Conservation (phyloP, 2,797 vertebrate genomes). For the Clarias laeviceps region DNA sequence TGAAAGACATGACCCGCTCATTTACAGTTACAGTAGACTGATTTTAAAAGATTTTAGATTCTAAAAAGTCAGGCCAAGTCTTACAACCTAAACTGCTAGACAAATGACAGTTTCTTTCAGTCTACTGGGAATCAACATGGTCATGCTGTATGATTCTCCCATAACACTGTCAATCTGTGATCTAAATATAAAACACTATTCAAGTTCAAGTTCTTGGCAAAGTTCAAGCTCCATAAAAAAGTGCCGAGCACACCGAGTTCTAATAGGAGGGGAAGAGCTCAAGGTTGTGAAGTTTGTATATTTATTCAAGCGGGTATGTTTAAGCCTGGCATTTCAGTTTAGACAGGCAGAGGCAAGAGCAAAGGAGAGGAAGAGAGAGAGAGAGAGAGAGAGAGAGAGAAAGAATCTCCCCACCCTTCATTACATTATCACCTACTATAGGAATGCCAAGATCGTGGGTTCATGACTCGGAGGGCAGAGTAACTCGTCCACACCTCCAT, state of each 20-base stretch:
- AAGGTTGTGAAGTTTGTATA: slow-evolving; percentile 64
- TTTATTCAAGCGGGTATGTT: slow-evolving; percentile 75
- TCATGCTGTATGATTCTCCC: slow-evolving; percentile 17
- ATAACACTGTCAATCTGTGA: slow-evolving; percentile 34
- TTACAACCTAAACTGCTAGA: slow-evolving; percentile 5
- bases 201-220: slow-evolving; percentile 7
- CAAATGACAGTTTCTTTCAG: slow-evolving; percentile 16
- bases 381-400: slow-evolving; percentile 4
- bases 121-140: slow-evolving; percentile 19
- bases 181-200: slow-evolving; percentile 30
- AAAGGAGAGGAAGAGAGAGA: slow-evolving; percentile 31
- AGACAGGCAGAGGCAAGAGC: slow-evolving; percentile 68
- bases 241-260: slow-evolving; percentile 23
- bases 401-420: slow-evolving; percentile 57
- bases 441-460: slow-evolving; percentile 74
- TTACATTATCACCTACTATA: slow-evolving; percentile 74
- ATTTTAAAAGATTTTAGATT: too few species aligned
- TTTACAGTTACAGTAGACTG: slow-evolving; percentile 1
- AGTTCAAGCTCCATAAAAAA: slow-evolving; percentile 21
- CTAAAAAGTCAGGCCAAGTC: slow-evolving; percentile 4
- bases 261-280: slow-evolving; percentile 64
- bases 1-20: slow-evolving; percentile 63
- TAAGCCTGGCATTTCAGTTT: slow-evolving; percentile 76
- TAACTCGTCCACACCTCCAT: slow-evolving; percentile 36
- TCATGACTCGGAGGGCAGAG: slow-evolving; percentile 66